Evolutionary conservation across 2,113 vertebrate genomes (phyloP).

Genomic region (Notiomystis cincta): DNA sequence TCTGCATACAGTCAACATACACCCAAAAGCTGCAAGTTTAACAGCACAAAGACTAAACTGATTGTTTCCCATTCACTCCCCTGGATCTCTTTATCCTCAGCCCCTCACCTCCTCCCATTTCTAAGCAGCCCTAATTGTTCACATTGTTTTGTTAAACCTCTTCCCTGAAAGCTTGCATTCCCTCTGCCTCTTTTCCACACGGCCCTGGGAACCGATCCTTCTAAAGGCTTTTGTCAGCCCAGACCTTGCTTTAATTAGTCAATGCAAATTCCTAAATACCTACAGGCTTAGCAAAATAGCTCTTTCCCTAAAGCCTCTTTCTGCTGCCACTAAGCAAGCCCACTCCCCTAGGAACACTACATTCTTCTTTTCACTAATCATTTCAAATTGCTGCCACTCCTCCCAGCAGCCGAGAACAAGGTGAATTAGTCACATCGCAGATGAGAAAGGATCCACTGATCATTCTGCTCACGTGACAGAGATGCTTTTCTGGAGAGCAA

Average conservation of each 20-base stretch:
- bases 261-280: constrained; percentile 65
- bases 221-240: constrained; percentile 51
- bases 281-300: constrained; percentile 41
- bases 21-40: background rate
- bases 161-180: constrained; percentile 9
- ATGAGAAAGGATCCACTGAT: background rate
- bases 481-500: background rate
- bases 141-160: constrained; percentile 40
- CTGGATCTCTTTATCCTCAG: background rate
- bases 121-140: constrained; percentile 52
- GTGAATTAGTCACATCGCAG: background rate
- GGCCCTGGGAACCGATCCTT: background rate
- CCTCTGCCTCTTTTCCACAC: background rate
- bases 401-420: background rate
- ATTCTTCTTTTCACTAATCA: constrained; percentile 21
- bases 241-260: constrained; percentile 54
- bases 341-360: background rate
- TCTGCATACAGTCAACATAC: constrained; percentile 11
- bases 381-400: constrained; percentile 19
- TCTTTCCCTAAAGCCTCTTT: constrained; percentile 45
- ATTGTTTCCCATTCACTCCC: background rate
- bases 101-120: constrained; percentile 33
- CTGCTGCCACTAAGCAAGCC: constrained; percentile 26
- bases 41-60: background rate
- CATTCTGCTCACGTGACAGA: background rate